These are phyloP conservation scores for Elachura formosa DNA, from an alignment of 2,113 vertebrate species.

Conservation along the genomic window DNA sequence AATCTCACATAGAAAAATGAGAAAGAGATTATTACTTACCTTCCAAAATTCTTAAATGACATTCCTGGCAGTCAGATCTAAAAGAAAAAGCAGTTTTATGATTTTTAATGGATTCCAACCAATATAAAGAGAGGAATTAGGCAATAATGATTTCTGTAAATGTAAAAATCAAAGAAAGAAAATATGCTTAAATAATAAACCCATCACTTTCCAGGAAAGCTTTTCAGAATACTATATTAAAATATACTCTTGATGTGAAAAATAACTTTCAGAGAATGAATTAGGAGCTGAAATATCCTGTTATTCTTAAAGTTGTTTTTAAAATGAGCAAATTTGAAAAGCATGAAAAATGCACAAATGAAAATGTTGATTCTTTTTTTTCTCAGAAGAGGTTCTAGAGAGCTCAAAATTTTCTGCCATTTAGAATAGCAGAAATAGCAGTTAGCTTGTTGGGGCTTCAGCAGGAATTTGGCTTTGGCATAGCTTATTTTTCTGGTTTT, in stretches of 20 bases:
- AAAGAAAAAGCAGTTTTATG: not conserved
- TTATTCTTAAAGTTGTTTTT: not conserved
- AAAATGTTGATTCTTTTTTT: not conserved
- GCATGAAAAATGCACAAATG: not conserved
- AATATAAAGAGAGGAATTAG: not conserved
- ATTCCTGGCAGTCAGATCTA: not conserved
- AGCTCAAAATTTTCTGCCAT: not conserved
- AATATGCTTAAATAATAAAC: not conserved
- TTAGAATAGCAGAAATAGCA: not conserved
- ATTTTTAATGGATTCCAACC: not conserved
- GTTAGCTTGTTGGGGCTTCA: not conserved
- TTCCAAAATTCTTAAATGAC: not conserved
- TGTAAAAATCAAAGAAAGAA: not conserved
- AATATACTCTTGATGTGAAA: not conserved
- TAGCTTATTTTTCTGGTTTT: not conserved
- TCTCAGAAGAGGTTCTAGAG: not conserved
- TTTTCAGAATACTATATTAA: not conserved
- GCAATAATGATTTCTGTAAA: not conserved
- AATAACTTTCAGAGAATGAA: not conserved
- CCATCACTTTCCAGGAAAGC: not conserved
- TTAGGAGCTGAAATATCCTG: not conserved
- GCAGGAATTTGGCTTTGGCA: not conserved
- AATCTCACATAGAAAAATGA: not conserved
- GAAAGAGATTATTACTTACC: not conserved
- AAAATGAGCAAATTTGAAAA: not conserved